phyloP scores from a whole-genome alignment of 1,140 invertebrate species.

The Piezodorus guildinii region DNA sequence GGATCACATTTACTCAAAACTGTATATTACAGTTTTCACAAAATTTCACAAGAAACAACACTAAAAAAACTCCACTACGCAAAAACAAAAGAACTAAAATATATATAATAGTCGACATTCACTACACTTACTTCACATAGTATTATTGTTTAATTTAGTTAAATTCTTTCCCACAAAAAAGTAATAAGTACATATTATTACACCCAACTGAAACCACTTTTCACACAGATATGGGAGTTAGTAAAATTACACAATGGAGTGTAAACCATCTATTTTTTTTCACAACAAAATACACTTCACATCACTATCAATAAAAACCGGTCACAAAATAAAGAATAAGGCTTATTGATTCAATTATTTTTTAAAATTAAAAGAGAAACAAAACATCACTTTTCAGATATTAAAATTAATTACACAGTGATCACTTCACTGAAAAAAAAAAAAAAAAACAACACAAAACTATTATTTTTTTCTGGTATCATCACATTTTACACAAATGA shows the following conservation, averaged over 20 bases:
- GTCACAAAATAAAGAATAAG: background rate
- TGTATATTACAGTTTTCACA: no score
- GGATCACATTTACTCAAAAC: no score
- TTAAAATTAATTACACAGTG: background rate
- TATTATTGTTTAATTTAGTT: no score
- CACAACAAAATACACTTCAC: constrained; percentile 8
- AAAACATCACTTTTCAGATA: constrained; percentile 1
- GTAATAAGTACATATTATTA: background rate
- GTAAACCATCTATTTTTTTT: background rate
- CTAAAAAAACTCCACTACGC: no score
- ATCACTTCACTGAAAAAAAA: background rate
- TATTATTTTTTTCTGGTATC: background rate
- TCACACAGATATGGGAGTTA: constrained; percentile 10
- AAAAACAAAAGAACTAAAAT: no score
- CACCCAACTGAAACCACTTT: constrained; percentile 6
- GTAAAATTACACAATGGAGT: constrained; percentile 7
- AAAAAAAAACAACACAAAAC: no score
- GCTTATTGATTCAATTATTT: background rate
- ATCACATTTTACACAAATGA: constrained; percentile 11
- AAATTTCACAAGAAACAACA: no score
- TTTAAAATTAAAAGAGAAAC: background rate
- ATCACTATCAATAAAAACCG: constrained; percentile 9
- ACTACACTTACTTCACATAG: no score
- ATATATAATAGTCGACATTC: no score
- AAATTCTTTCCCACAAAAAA: no score